Evolutionary conservation across 1,140 invertebrate genomes (phyloP), one percentile per base, ranked within the genome.

Genomic region (Trichogramma pretiosum): DNA sequence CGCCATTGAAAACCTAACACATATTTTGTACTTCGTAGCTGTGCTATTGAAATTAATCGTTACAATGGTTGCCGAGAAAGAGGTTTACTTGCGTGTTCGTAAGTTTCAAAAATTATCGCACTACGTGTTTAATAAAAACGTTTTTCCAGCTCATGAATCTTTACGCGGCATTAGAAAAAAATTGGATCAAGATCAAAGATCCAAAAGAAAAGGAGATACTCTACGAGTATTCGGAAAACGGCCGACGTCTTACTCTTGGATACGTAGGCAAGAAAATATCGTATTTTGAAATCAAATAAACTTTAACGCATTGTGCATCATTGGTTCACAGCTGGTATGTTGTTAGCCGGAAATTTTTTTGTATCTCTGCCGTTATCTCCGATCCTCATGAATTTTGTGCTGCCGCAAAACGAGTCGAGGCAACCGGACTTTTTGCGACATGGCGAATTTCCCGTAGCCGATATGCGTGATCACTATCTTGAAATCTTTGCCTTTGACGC

Each of bases 31-130:
- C n/a, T n/a, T n/a, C n/a, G n/a, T n/a, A n/a, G n/a, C n/a, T n/a
- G n/a, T n/a, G n/a, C n/a, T n/a, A n/a, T n/a, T 33, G 19, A 42
- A 42, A 42, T 1, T 42, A 10, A 21, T 42, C 28, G 14, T 28
- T n/a, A n/a, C 26, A 8, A 19, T 33, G 3, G 4, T 33, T 7
- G 24, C 28, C 7, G 28, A 42, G 22, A 10, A 13, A 3, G 11
- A 28, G 24, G 24, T 28, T 28, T 5, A 28, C 24, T 28, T 28
- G 24, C 11, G 24, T 11, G 24, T 28, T 5, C 24, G 24, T 28
- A 5, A 11, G 24, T 28, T 28, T 5, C 24, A 28, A 7, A 7
- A 7, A 11, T 28, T n/a, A n/a, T n/a, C n/a, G n/a, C n/a, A n/a
- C n/a, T n/a, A n/a, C n/a, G n/a, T n/a, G n/a, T n/a, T n/a, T n/a